phyloP scores from a whole-genome alignment of 1,140 invertebrate genomes.

The Phocides pigmalion region DNA sequence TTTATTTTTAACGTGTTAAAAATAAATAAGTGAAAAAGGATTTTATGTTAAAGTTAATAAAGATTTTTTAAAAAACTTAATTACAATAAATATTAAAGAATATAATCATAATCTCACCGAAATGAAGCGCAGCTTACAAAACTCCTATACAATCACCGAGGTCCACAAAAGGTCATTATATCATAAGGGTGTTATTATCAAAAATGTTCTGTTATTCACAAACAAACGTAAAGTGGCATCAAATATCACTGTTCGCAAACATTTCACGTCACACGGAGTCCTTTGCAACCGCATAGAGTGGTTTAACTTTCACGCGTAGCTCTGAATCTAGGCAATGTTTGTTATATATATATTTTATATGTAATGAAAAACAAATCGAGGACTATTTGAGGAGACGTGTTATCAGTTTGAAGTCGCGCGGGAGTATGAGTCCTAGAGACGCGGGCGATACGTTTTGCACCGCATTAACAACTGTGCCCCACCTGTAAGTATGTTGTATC shows the following conservation, averaged over 20 bases:
- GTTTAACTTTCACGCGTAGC: slow-evolving; percentile 24
- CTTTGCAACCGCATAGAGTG: slow-evolving; percentile 56
- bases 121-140: not conserved
- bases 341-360: slow-evolving; percentile 1
- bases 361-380: slow-evolving; percentile 15
- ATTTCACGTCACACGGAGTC: slow-evolving; percentile 63
- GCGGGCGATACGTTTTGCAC: slow-evolving; percentile 55
- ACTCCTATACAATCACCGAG: not conserved
- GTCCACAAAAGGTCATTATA: slow-evolving; percentile 5
- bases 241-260: slow-evolving; percentile 64
- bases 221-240: slow-evolving; percentile 43
- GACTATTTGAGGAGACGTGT: slow-evolving; percentile 47
- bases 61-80: too few species aligned
- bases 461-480: slow-evolving; percentile 50
- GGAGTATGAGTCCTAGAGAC: slow-evolving; percentile 47
- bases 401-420: slow-evolving; percentile 42
- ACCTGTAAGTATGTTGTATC: slow-evolving; percentile 58
- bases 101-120: not conserved
- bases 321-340: not conserved
- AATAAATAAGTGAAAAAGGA: too few species aligned
- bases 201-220: slow-evolving; percentile 25
- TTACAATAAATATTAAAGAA: not conserved
- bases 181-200: slow-evolving; percentile 24
- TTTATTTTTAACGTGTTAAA: too few species aligned
- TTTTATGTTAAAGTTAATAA: too few species aligned